Evolutionary conservation across 2,888 invertebrate genomes (phyloP), one percentile per base, ranked within the genome.

Genomic region (Galeopsomyia nigrocyanea): DNA sequence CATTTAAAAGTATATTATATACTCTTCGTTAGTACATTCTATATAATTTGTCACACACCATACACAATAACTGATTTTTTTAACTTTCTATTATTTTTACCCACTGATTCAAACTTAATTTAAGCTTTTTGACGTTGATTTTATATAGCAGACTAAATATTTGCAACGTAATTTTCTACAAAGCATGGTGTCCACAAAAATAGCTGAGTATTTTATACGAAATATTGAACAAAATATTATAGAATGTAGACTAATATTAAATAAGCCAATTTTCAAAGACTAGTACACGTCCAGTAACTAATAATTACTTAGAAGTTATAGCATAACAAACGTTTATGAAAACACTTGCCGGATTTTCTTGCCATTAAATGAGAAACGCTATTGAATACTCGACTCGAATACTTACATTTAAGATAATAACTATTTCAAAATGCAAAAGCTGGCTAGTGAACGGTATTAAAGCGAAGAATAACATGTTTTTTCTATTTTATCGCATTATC

Each of bases 131-230:
- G 26, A 63, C 5, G 57, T 67, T 73, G 13, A 56, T 65, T 57
- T 72, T 75, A 69, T 56, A 70, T 46, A 49, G 39, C 16, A 13
- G 39, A 39, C 10, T 39, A 10, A 39, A 39, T 39, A 64, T 68
- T 46, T 65, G 61, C 49, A 50, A 39, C n/a, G n/a, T 50, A 64
- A 13, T 68, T 67, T 77, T 74, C 65, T 71, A 77, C 75, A 76
- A 69, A 74, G 62, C 58, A 79, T 83, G 85, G 85, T 86, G 85
- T 86, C 85, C 85, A 85, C 84, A 79, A 63, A 73, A 78, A 81
- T 83, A 84, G 85, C 84, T 85, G 84, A 84, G 83, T 84, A 84
- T 84, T 83, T 81, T 70, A 61, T 66, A 53, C 49, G 13, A 13
- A 58, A 60, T 70, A 49, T 21, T 58, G 53, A 50, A 6, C 58